phyloP scores from a whole-genome alignment of 2,888 invertebrate species.

The Nymphalis c-album region DNA sequence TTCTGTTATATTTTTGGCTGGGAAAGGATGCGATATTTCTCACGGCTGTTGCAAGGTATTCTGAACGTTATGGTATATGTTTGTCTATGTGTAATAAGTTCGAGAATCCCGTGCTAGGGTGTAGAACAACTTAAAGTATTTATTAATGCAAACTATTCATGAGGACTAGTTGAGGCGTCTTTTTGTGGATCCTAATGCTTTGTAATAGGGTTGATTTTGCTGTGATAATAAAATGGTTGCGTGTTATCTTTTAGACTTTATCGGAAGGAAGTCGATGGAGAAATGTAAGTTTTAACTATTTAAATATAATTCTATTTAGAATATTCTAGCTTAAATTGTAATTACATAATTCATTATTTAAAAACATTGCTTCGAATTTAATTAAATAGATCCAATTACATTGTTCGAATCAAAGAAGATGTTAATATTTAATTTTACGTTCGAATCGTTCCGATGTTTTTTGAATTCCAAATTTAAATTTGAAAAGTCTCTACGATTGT shows the following conservation, averaged over 20 bases:
- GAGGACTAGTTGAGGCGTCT: not conserved
- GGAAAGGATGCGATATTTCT: not conserved
- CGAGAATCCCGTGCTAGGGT: not conserved
- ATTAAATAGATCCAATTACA: no score
- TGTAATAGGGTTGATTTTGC: not conserved
- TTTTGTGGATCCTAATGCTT: not conserved
- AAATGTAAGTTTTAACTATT: not conserved
- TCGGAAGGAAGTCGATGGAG: not conserved
- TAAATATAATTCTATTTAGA: not conserved
- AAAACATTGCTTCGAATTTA: no score
- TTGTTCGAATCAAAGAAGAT: no score
- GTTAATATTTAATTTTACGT: no score
- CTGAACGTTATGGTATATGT: not conserved
- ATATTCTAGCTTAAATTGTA: not conserved
- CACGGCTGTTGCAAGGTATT: not conserved
- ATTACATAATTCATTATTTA: no score
- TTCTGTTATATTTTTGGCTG: not conserved
- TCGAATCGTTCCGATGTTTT: no score
- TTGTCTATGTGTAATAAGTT: not conserved
- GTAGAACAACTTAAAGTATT: not conserved
- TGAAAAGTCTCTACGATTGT: no score
- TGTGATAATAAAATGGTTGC: not conserved
- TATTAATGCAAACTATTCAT: constrained; percentile 5
- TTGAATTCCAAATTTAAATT: no score
- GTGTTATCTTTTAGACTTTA: not conserved